Conservation (phyloP, 2,113 vertebrate genomes). For the Erythrocercus mccallii region DNA sequence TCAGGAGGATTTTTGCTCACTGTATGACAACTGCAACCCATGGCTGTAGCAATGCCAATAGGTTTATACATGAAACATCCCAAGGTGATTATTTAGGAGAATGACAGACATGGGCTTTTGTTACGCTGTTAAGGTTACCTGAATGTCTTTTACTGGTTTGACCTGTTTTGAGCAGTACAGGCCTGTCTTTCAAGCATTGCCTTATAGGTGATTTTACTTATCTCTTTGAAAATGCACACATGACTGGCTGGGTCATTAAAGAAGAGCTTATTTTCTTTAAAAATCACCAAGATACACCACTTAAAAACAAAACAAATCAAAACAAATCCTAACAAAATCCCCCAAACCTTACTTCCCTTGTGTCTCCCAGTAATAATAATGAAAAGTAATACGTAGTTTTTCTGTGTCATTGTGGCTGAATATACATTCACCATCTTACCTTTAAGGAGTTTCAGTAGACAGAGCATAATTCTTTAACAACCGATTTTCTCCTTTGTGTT, state of each 20-base stretch:
- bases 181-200: not conserved
- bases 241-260: not conserved
- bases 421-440: not conserved
- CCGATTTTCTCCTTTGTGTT: not conserved
- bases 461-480: not conserved
- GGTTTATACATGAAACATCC: not conserved
- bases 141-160: not conserved
- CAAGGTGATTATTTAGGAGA: not conserved
- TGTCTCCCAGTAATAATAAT: not conserved
- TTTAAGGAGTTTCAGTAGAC: not conserved
- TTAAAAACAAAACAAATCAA: not conserved
- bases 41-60: not conserved
- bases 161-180: not conserved
- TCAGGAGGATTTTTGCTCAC: not conserved
- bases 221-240: not conserved
- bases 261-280: not conserved
- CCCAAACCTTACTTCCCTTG: not conserved
- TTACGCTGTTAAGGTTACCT: not conserved
- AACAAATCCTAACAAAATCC: accelerated
- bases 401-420: not conserved
- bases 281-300: not conserved
- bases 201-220: not conserved
- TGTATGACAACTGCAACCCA: not conserved
- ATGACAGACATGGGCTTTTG: not conserved
- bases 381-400: accelerated